Evolutionary conservation across 2,797 vertebrate genomes (phyloP), one percentile per base, ranked within the genome.

Genomic region (Synanceia verrucosa): DNA sequence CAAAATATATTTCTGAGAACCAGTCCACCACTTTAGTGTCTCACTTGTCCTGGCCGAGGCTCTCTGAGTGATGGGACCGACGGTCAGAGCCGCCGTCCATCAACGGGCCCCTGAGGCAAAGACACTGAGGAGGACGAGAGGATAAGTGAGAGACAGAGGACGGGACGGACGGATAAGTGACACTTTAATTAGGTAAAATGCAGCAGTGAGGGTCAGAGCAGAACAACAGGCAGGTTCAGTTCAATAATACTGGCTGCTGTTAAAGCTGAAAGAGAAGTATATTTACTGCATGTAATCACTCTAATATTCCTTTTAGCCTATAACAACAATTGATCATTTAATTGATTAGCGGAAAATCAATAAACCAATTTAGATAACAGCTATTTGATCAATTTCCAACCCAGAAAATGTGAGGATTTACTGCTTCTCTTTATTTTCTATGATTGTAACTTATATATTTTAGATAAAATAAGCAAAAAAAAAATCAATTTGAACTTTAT

Each of bases 81-180:
- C 59, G 86, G 87, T 85, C 84, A 86, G 64, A 59, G 16, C 21
- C 18, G 60, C 67, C 80, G 88, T 86, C 87, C 86, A 50, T 91
- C 86, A 88, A 3, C 16, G 2, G 23, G 18, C 48, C 74, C 53
- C 51, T 1, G 41, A 72, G 75, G 76, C 71, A 44, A 60, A 72
- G 76, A 79, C 52, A 68, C 83, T 72, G 81, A 87, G 81, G 73
- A 66, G 52, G 72, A 85, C 50, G 72, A 77, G 83, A 67, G 73
- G 82, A 84, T 87, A 87, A 88, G 59, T 63, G 63, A 83, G 81
- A 71, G 66, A 39, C 52, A 48, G 73, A 88, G 77, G n/a, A 24
- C 19, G 53, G 47, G 48, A n/a, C 24, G 11, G 64, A 70, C 19
- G 18, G 76, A 81, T 72, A 79, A 75, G 57, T 77, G 83, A 63